Percentiles rank a stretch among this genome's conserved stretches.
These are phyloP conservation scores for Champsocephalus esox DNA, from an alignment of 2,797 vertebrate species.

Conservation along the genomic window DNA sequence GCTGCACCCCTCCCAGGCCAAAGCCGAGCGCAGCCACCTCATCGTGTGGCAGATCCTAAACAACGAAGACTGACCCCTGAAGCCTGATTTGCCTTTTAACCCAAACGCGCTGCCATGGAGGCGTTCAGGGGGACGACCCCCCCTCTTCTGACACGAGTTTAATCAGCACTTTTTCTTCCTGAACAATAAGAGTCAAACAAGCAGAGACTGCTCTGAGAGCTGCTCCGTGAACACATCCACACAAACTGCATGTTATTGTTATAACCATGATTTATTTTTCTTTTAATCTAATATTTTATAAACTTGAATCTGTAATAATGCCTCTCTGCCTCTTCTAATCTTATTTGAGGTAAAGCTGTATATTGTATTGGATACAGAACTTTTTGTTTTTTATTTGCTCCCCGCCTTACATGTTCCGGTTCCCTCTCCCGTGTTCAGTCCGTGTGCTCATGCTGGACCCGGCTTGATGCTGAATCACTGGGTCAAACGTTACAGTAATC, in stretches of 20 bases:
- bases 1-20: conserved; percentile 91
- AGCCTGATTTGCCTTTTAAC: conserved; percentile 40
- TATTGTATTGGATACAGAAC: conserved; percentile 31
- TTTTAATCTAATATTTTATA: background rate
- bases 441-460: conserved; percentile 22
- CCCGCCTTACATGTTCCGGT: conserved; percentile 9
- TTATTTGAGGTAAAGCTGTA: conserved; percentile 51
- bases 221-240: conserved; percentile 33
- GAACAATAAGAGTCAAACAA: conserved; percentile 49
- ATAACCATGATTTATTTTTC: background rate
- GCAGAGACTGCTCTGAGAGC: conserved; percentile 42
- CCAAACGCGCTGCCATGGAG: conserved; percentile 6
- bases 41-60: conserved; percentile 96
- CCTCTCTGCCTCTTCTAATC: conserved; percentile 52
- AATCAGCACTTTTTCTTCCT: conserved; percentile 70
- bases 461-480: conserved; percentile 2
- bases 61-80: conserved; percentile 80
- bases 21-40: conserved; percentile 97
- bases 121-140: conserved; percentile 19
- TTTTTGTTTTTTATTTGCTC: conserved; percentile 36
- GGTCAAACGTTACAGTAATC: conserved; percentile 17
- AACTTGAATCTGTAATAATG: conserved; percentile 40
- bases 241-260: conserved; percentile 68
- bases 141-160: conserved; percentile 21
- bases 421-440: conserved; percentile 15